phyloP scores from a whole-genome alignment of 2,113 vertebrate genomes.

The Benitochromis conjunctus region DNA sequence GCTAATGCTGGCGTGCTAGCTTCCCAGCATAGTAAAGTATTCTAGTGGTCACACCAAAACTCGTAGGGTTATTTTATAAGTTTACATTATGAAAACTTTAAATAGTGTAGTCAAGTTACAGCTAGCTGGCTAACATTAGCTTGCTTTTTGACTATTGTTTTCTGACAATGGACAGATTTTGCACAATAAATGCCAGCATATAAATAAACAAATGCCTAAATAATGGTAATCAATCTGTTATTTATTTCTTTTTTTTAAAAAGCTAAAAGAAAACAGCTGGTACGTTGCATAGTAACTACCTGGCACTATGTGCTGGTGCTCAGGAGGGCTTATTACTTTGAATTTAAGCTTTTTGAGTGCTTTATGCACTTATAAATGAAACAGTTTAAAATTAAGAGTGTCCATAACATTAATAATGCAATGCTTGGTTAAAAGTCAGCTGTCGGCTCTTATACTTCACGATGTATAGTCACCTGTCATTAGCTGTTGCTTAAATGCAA shows the following conservation, averaged over 20 bases:
- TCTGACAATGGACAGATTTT: neutral
- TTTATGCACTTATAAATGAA: neutral
- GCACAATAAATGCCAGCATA: neutral
- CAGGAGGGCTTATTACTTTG: neutral
- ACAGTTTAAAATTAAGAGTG: neutral
- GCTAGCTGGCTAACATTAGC: neutral
- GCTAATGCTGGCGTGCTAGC: neutral
- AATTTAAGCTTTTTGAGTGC: neutral
- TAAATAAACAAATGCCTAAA: neutral
- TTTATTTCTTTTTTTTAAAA: neutral
- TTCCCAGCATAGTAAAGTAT: neutral
- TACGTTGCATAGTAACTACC: neutral
- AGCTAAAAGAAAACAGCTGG: neutral
- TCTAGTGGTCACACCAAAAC: neutral
- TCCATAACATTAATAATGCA: neutral
- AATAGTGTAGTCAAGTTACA: neutral
- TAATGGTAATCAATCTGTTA: neutral
- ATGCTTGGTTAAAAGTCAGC: neutral
- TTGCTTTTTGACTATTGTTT: neutral
- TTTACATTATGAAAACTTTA: neutral
- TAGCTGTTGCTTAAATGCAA: neutral
- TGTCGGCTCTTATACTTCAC: neutral
- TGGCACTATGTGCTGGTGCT: neutral
- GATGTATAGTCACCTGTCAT: neutral
- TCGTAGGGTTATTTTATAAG: neutral